phyloP scores from a whole-genome alignment of 1,140 invertebrate genomes.

The Lepidurus arcticus region DNA sequence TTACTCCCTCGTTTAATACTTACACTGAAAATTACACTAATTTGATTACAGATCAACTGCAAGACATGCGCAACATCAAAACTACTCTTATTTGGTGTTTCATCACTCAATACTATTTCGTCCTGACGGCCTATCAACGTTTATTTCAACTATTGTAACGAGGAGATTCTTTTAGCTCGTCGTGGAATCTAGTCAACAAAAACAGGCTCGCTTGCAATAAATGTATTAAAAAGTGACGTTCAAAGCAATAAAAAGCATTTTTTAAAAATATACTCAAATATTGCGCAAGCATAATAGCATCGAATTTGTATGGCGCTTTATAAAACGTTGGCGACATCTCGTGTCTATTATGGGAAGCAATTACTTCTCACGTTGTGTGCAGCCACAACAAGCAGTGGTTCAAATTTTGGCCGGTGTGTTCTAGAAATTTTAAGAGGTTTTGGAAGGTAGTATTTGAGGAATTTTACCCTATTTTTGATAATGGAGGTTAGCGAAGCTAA shows the following conservation, averaged over 20 bases:
- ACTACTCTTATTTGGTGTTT: neutral
- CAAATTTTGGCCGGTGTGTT: neutral
- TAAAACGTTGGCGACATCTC: neutral
- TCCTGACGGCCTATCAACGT: neutral
- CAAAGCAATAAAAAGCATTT: neutral
- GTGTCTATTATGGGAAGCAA: neutral
- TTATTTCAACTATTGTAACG: neutral
- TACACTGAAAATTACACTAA: neutral
- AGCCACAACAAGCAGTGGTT: neutral
- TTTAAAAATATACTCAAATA: neutral
- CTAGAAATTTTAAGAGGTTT: neutral
- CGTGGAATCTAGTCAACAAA: neutral
- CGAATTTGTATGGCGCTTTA: neutral
- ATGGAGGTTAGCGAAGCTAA: constrained; percentile 82
- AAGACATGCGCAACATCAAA: neutral
- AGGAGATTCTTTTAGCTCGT: neutral
- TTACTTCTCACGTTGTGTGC: neutral
- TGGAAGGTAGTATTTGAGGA: neutral
- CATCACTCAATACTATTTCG: neutral
- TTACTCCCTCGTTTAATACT: neutral
- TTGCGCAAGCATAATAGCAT: too few species aligned
- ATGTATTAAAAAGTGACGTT: neutral
- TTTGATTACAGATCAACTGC: neutral
- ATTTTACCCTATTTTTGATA: neutral
- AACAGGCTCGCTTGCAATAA: neutral